Conservation (phyloP, 2,113 vertebrate species). For the Henicopernis longicauda region DNA sequence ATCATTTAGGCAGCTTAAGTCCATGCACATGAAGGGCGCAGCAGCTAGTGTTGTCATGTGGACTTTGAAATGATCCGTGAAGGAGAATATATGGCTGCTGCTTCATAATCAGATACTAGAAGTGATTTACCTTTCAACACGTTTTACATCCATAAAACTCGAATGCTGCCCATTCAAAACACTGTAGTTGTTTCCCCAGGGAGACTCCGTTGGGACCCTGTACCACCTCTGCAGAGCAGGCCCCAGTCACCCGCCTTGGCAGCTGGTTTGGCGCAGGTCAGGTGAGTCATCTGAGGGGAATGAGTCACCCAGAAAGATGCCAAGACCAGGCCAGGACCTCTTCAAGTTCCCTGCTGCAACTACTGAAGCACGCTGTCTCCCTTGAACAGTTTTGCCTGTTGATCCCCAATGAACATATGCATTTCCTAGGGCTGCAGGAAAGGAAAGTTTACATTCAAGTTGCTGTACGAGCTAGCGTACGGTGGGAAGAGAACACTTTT, state of each 20-base stretch:
- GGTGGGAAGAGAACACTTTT: neutral
- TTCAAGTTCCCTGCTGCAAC: neutral
- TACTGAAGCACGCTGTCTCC: neutral
- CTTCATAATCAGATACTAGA: neutral
- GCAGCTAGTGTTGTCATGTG: neutral
- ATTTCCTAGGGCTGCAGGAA: neutral
- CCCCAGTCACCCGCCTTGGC: neutral
- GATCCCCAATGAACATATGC: neutral
- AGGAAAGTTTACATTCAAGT: neutral
- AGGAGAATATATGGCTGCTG: neutral
- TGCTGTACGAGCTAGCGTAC: neutral
- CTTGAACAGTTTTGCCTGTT: neutral
- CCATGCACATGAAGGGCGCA: conserved; percentile 32
- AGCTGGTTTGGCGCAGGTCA: neutral
- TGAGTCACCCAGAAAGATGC: neutral
- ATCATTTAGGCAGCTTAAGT: conserved; percentile 50
- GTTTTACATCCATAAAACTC: neutral
- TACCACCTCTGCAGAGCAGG: neutral
- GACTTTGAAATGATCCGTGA: conserved; percentile 29
- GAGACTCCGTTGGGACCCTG: neutral
- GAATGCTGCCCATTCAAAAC: neutral
- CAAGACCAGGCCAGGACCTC: conserved; percentile 14
- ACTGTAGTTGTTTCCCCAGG: neutral
- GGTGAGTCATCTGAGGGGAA: neutral
- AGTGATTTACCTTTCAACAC: neutral